Conservation (phyloP, 2,797 vertebrate species). For the Cygnus olor region DNA sequence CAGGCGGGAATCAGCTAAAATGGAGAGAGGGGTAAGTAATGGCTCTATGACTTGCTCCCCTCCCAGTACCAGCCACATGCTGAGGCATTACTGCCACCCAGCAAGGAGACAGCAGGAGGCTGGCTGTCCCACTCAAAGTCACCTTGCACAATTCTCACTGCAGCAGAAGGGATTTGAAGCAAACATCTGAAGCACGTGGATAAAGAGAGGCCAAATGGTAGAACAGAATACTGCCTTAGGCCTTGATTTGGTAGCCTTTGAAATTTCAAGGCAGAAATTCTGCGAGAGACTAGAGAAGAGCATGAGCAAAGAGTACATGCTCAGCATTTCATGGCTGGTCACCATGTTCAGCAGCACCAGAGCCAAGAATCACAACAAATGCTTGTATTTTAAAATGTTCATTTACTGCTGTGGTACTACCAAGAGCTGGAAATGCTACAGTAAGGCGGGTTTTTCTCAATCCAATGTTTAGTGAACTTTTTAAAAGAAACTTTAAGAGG, state of each 20-base stretch:
- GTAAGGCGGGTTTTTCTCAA: background rate
- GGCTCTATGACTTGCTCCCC: background rate
- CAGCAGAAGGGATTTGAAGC: background rate
- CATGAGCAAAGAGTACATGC: background rate
- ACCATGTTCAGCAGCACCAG: background rate
- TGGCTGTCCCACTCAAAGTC: background rate
- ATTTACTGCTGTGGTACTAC: background rate
- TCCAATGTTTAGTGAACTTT: accelerated
- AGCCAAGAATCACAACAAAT: background rate
- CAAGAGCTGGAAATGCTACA: background rate
- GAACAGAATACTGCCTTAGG: background rate
- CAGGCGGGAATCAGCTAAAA: background rate
- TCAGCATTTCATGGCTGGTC: background rate
- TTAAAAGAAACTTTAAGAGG: background rate
- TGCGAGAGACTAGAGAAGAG: background rate
- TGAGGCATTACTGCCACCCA: background rate
- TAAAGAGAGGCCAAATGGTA: background rate
- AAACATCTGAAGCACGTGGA: background rate
- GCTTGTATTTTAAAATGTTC: background rate
- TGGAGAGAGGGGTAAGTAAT: background rate
- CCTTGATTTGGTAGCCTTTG: too few species aligned
- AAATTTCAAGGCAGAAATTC: background rate
- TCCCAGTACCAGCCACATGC: too few species aligned
- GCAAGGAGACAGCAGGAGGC: background rate
- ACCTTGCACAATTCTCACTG: background rate